Evolutionary conservation across 2,888 invertebrate species (phyloP), one percentile per base, ranked within the genome.

Genomic region (Panopea generosa): DNA sequence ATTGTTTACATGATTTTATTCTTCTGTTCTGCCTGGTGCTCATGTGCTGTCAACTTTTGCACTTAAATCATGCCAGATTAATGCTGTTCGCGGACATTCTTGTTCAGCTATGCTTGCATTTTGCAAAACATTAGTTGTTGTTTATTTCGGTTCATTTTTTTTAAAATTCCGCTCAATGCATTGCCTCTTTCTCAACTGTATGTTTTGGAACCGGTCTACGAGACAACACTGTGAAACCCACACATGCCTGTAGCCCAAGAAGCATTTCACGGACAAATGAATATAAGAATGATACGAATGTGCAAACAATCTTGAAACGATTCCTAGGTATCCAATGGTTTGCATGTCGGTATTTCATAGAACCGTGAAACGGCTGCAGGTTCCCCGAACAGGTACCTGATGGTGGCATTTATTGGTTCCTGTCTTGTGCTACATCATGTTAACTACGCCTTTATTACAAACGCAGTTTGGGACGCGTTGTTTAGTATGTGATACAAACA

Each of bases 371-470:
- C 50, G 18, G n/a, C 33, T 11, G 11, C 33, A 33, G 33, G 33
- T 33, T 45, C 16, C 45, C 26, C 9, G n/a, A 27, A 52, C 72
- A 72, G 72, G 72, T 72, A 72, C 72, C 26, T 24, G 18, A 18
- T 9, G 27, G 27, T 62, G 40, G 73, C 60, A 62, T 57, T 55
- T 56, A 33, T 33, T 7, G 33, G 33, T 33, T 33, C 33, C 68
- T 47, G 50, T 33, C 38, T 18, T 53, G 38, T 33, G 16, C 33
- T 62, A 70, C 70, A 76, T 76, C 66, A 59, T 57, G 59, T 76
- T 76, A 66, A 76, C 66, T 61, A 59, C 70, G 45, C 53, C 49
- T 76, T 76, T 70, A 76, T 70, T 70, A 43, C 60, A 26, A n/a
- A 55, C 60, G 59, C 60, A 55, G 75, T 75, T 75, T 71, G 50